These are phyloP conservation scores for Drosophila buzzatii DNA, from an alignment of 2,888 invertebrate genomes.

Conservation along the genomic window DNA sequence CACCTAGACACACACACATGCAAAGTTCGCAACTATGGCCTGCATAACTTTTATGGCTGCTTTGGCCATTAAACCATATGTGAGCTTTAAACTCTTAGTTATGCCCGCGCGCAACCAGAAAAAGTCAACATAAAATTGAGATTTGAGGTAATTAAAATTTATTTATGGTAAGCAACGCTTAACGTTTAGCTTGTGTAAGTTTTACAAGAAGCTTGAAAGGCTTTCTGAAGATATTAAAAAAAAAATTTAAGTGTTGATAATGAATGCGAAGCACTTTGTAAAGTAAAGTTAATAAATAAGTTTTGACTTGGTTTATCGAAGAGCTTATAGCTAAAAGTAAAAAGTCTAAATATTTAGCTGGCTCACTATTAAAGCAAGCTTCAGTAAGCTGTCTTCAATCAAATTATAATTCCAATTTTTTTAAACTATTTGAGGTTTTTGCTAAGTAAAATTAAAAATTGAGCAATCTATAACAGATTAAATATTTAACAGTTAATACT, in stretches of 20 bases:
- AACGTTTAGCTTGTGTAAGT: background rate
- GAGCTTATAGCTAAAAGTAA: no score
- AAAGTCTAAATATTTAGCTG: no score
- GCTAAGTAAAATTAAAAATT: no score
- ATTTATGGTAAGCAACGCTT: background rate
- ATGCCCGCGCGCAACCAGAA: background rate
- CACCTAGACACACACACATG: background rate
- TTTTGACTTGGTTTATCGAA: no score
- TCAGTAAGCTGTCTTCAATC: background rate
- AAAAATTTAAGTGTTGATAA: background rate
- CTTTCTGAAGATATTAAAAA: background rate
- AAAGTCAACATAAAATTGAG: background rate
- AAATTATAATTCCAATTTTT: no score
- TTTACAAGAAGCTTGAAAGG: background rate
- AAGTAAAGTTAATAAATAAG: no score
- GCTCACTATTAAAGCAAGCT: no score
- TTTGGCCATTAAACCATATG: conserved; percentile 16
- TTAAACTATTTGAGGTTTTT: no score
- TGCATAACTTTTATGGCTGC: conserved; percentile 35
- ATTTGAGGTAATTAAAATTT: background rate
- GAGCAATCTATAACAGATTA: no score
- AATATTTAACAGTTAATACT: no score
- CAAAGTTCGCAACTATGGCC: conserved; percentile 8
- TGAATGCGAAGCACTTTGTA: no score
- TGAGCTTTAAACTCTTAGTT: conserved; percentile 1